Conservation (phyloP, 2,888 invertebrate genomes). For the Phengaris arion region DNA sequence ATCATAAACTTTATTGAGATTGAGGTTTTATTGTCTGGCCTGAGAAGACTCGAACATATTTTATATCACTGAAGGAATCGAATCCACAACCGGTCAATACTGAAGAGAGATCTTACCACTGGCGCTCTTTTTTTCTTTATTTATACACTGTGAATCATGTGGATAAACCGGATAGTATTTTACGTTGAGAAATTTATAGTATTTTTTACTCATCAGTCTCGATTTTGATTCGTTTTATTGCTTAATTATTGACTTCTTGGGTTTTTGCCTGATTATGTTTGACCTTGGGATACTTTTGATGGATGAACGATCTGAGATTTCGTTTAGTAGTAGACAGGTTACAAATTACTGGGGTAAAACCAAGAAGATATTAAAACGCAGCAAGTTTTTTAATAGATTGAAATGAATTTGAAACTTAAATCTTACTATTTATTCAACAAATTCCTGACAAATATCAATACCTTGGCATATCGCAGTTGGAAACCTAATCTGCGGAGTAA, state of each 20-base stretch:
- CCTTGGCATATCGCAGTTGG: no score
- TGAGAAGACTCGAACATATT: neutral
- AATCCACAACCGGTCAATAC: neutral
- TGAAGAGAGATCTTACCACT: neutral
- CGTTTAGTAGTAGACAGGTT: no score
- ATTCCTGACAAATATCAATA: no score
- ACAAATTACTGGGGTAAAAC: no score
- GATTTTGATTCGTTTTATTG: neutral
- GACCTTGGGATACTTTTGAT: neutral
- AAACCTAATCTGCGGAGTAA: neutral
- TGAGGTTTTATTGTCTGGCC: neutral
- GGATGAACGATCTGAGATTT: neutral
- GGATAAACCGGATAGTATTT: slow-evolving; percentile 12
- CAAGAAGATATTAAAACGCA: no score
- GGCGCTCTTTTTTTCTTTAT: neutral
- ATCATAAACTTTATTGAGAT: slow-evolving; percentile 2
- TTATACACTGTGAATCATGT: neutral
- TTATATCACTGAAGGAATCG: neutral
- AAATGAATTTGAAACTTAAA: no score
- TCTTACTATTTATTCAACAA: no score
- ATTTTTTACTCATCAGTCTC: neutral
- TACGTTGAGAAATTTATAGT: neutral
- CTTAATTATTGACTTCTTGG: neutral
- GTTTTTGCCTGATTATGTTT: neutral
- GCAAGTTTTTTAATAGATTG: no score